These are phyloP conservation scores for Buceros bicornis DNA, from an alignment of 2,797 vertebrate species.

Conservation along the genomic window DNA sequence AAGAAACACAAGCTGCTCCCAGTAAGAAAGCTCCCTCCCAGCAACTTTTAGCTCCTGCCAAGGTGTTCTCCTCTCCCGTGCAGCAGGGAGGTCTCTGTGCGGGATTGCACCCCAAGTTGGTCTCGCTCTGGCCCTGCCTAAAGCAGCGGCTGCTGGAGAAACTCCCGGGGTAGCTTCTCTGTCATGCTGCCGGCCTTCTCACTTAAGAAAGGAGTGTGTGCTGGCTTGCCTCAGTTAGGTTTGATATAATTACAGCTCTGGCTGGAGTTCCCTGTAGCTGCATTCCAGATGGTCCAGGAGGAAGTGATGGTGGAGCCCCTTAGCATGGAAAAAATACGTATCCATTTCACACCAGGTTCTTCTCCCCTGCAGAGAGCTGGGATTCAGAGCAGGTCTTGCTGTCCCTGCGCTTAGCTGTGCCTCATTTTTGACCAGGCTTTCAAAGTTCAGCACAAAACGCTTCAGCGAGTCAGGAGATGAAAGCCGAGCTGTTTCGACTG, in stretches of 20 bases:
- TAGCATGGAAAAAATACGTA: background rate
- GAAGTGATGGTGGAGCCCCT: background rate
- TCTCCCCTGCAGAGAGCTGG: background rate
- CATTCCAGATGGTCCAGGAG: background rate
- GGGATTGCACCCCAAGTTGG: background rate
- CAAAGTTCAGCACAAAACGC: constrained; percentile 38
- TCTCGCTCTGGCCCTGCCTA: background rate
- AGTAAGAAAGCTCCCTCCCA: background rate
- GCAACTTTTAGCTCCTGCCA: background rate
- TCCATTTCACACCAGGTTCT: background rate
- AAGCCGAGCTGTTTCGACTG: background rate
- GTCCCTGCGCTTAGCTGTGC: background rate
- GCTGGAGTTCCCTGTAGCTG: background rate
- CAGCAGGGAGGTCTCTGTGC: background rate
- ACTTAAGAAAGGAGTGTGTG: background rate
- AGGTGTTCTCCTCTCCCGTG: too few species aligned
- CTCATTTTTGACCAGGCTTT: constrained; percentile 20
- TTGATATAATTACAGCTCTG: constrained; percentile 32
- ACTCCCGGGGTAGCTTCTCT: background rate
- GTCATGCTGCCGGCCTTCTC: background rate
- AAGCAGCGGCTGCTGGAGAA: background rate
- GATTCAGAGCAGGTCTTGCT: background rate
- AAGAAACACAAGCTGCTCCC: background rate
- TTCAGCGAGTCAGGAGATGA: constrained; percentile 49
- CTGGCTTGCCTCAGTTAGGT: background rate